These are phyloP conservation scores for Teinopalpus imperialis DNA, from an alignment of 2,888 invertebrate species.

Conservation along the genomic window DNA sequence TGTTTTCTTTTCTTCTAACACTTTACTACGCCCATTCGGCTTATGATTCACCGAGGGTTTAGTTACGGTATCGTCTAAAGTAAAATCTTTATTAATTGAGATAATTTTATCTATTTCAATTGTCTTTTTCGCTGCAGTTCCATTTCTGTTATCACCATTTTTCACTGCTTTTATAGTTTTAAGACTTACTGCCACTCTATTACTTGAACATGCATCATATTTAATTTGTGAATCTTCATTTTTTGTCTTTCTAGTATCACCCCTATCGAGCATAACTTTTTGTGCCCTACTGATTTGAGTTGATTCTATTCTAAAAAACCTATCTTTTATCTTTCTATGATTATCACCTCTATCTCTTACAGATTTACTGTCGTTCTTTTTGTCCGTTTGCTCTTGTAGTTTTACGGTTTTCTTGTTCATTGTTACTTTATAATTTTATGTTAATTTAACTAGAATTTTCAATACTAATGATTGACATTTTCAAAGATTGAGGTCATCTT, in stretches of 20 bases:
- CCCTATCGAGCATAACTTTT: conserved; percentile 14
- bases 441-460: conserved; percentile 7
- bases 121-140: background rate
- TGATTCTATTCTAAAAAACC: background rate
- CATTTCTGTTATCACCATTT: background rate
- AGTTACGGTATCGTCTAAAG: background rate
- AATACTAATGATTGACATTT: too few species aligned
- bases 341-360: conserved; percentile 4
- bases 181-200: conserved; percentile 5
- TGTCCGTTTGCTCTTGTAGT: conserved; percentile 9
- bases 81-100: background rate
- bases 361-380: conserved; percentile 6
- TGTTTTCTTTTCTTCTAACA: background rate
- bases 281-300: background rate
- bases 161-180: conserved; percentile 5
- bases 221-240: conserved; percentile 1
- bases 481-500: too few species aligned
- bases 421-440: conserved; percentile 5
- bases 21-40: background rate
- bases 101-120: background rate
- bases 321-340: conserved; percentile 2
- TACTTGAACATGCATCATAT: conserved; percentile 9
- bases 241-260: conserved; percentile 10
- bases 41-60: background rate
- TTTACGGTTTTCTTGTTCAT: conserved; percentile 16